Evolutionary conservation across 92 coral and sea anemone species (phyloP).

Genomic region (Phymanthus crucifer): DNA sequence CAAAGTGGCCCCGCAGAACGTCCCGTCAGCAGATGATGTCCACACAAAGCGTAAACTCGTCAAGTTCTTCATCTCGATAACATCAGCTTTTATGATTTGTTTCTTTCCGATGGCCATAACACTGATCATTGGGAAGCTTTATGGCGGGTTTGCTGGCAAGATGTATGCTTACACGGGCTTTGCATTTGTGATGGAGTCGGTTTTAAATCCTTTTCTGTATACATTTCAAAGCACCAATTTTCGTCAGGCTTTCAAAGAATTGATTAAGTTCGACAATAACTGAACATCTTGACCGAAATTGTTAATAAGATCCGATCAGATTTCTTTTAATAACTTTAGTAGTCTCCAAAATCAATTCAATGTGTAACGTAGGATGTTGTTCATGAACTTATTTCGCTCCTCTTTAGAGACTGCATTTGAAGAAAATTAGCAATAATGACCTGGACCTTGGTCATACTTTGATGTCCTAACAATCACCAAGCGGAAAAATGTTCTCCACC

Average conservation of each 20-base stretch:
- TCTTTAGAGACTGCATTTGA: no score
- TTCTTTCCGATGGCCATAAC: slow-evolving; percentile 42
- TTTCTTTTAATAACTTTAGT: no score
- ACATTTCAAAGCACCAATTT: slow-evolving; percentile 71
- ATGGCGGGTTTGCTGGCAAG: background rate
- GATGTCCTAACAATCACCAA: no score
- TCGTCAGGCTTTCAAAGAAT: slow-evolving; percentile 52
- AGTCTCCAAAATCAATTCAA: no score
- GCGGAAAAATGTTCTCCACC: no score
- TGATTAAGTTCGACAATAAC: background rate
- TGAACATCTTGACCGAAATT: background rate
- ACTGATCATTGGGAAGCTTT: background rate
- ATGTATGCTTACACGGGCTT: background rate
- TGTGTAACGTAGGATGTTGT: no score
- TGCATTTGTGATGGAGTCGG: slow-evolving; percentile 14
- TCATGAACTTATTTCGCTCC: no score
- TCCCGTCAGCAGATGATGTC: slow-evolving; percentile 14
- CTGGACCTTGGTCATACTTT: no score
- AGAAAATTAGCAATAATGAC: no score
- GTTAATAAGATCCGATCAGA: no score
- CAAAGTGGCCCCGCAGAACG: slow-evolving; percentile 37
- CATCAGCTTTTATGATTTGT: slow-evolving; percentile 43
- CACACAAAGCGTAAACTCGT: slow-evolving; percentile 50
- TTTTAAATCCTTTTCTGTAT: slow-evolving; percentile 61
- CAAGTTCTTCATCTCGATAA: slow-evolving; percentile 41